phyloP scores from a whole-genome alignment of 2,113 vertebrate genomes.

The Albula glossodonta region DNA sequence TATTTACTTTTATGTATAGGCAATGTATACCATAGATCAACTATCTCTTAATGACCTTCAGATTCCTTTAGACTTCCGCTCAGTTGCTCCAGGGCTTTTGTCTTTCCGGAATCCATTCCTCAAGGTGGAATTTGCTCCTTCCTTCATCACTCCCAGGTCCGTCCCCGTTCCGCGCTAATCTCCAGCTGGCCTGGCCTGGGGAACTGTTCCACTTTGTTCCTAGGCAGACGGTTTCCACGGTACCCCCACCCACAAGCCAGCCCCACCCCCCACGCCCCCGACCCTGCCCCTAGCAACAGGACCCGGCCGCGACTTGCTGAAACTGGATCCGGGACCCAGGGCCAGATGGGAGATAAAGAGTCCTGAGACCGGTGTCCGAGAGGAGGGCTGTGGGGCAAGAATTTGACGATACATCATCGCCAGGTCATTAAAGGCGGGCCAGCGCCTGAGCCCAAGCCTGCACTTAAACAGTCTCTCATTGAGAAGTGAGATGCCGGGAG shows the following conservation, averaged over 20 bases:
- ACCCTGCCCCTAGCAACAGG: too few relatives aligned
- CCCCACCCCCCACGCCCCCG: neutral
- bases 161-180: constrained; percentile 88
- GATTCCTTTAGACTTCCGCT: neutral
- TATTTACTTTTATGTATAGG: neutral
- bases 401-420: constrained; percentile 91
- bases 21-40: neutral
- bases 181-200: constrained; percentile 78
- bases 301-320: constrained; percentile 65
- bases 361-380: constrained; percentile 81
- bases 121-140: constrained; percentile 78
- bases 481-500: constrained; percentile 69
- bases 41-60: neutral
- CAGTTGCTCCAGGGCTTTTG: constrained; percentile 32
- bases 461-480: constrained; percentile 67
- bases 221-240: constrained; percentile 67
- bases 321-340: constrained; percentile 85
- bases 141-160: constrained; percentile 82
- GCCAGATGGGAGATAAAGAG: constrained; percentile 90
- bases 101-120: constrained; percentile 72
- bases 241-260: constrained; percentile 55
- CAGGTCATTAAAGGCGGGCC: constrained; percentile 83
- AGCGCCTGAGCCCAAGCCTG: constrained; percentile 62
- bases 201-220: constrained; percentile 82
- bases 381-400: constrained; percentile 76